Evolutionary conservation across 2,113 vertebrate genomes (phyloP).

Genomic region (Sakesphorus luctuosus): DNA sequence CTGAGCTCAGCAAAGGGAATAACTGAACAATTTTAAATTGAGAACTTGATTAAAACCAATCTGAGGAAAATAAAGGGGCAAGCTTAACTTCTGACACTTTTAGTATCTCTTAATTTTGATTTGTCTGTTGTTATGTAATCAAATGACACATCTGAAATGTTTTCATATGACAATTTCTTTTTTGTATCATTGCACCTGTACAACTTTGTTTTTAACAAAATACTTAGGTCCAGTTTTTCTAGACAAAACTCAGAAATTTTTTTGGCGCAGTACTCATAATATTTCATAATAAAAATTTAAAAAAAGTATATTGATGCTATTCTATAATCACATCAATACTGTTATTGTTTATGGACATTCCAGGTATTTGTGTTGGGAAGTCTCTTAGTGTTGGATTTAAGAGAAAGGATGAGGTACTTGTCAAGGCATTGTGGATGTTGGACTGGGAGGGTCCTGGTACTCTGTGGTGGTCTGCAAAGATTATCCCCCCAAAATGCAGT

Average conservation of each 20-base stretch:
- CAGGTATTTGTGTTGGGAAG: not conserved
- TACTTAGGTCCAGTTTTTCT: not conserved
- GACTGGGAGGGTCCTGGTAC: not conserved
- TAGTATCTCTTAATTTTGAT: not conserved
- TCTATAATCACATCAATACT: not conserved
- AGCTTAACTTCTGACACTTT: not conserved
- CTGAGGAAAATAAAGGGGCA: not conserved
- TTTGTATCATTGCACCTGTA: not conserved
- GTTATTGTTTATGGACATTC: not conserved
- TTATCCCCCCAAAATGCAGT: not conserved
- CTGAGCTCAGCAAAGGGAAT: not conserved
- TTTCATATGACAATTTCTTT: not conserved
- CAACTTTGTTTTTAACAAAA: not conserved
- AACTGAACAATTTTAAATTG: not conserved
- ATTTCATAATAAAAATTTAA: not conserved
- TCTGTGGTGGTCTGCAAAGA: not conserved
- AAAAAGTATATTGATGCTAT: not conserved
- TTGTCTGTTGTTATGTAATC: not conserved
- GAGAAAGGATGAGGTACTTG: not conserved
- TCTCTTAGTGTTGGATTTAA: not conserved
- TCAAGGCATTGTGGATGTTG: not conserved
- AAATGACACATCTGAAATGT: not conserved
- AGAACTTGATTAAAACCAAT: not conserved
- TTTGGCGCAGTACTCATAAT: not conserved
- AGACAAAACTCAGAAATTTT: not conserved